A percentile compares a stretch with the other conserved stretches of the same genome.
phyloP scores from a whole-genome alignment of 2,888 invertebrate genomes.

The Monopis laevigella region DNA sequence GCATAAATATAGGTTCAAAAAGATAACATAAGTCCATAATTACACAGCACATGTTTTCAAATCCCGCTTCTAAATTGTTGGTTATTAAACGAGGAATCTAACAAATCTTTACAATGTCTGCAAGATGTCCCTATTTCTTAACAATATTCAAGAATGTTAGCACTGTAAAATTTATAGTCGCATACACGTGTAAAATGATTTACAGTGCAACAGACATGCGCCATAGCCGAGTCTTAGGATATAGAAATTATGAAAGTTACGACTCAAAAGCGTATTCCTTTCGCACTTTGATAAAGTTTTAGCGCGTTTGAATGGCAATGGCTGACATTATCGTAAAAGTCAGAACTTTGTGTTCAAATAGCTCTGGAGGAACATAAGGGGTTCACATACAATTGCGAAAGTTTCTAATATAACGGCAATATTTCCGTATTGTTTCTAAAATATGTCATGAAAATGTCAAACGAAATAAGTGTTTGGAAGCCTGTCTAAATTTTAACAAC shows the following conservation, averaged over 20 bases:
- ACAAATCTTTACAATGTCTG: no score
- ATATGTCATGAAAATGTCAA: conserved; percentile 58
- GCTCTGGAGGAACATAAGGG: conserved; percentile 62
- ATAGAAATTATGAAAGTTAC: conserved; percentile 20
- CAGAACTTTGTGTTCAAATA: conserved; percentile 60
- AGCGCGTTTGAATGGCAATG: conserved; percentile 65
- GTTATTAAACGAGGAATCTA: no score
- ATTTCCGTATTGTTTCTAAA: conserved; percentile 48
- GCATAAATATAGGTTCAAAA: no score
- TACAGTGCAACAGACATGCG: no score
- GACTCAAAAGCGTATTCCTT: conserved; percentile 54
- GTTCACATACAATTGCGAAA: conserved; percentile 63
- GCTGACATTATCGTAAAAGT: conserved; percentile 67
- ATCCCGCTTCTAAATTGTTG: no score
- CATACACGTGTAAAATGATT: no score
- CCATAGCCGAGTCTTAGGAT: no score
- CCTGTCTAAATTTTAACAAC: background rate
- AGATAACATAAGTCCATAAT: no score
- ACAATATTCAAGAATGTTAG: no score
- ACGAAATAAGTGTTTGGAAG: conserved; percentile 13
- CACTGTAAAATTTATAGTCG: no score
- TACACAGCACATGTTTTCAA: no score
- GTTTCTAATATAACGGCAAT: conserved; percentile 58
- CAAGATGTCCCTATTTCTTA: no score
- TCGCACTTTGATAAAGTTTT: conserved; percentile 64